These are phyloP conservation scores for Oplegnathus fasciatus DNA, from an alignment of 2,113 vertebrate genomes.

Conservation along the genomic window DNA sequence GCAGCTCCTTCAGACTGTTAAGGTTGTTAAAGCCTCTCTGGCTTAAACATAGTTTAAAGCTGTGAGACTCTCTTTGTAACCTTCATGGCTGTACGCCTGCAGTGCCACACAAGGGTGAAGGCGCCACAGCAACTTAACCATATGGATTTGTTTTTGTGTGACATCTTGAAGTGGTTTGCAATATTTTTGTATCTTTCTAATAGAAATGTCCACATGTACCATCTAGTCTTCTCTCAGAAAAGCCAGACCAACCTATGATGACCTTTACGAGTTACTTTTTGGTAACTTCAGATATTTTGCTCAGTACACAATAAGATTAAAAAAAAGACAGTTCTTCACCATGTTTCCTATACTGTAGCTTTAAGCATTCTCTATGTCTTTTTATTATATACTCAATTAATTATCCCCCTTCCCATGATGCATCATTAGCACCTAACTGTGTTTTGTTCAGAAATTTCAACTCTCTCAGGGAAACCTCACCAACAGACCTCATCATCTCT, in stretches of 20 bases:
- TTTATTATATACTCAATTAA: constrained; percentile 2
- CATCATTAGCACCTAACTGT: neutral
- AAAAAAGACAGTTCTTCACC: neutral
- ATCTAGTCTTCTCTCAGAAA: neutral
- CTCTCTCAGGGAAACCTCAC: constrained; percentile 1
- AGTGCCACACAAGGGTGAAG: neutral
- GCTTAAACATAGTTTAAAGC: neutral
- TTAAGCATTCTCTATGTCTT: neutral
- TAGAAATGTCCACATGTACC: neutral
- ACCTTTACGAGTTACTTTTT: neutral
- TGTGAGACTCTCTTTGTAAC: neutral
- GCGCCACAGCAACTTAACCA: neutral
- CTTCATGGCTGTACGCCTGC: neutral
- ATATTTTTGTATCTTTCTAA: neutral
- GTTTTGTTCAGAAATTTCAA: constrained; percentile 22
- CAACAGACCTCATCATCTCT: constrained; percentile 16
- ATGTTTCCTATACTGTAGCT: neutral
- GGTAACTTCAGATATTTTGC: neutral
- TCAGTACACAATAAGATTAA: neutral
- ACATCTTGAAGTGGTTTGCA: neutral
- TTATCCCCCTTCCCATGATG: neutral
- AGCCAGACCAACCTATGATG: neutral
- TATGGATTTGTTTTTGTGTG: neutral
- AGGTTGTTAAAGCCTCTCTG: neutral
- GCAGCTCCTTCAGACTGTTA: neutral